phyloP scores from a whole-genome alignment of 1,140 invertebrate species.

The Hydropsyche tenuis region DNA sequence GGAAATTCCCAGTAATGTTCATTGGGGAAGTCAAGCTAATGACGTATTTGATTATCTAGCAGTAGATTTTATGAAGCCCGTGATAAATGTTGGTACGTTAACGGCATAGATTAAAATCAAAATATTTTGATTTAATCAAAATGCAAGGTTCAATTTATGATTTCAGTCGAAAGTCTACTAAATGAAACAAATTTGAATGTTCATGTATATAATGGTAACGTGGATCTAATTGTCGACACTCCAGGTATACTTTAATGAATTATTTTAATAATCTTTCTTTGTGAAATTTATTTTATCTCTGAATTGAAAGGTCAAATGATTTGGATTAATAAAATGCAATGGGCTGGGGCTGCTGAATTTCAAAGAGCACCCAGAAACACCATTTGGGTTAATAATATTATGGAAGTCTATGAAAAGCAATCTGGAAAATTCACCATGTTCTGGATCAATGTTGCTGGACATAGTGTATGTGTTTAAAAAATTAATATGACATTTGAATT shows the following conservation, averaged over 20 bases:
- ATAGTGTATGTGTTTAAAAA: constrained; percentile 55
- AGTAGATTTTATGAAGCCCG: constrained; percentile 87
- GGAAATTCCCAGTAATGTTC: constrained; percentile 66
- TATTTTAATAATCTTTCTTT: too few species aligned
- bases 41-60: constrained; percentile 69
- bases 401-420: constrained; percentile 72
- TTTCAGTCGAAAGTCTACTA: constrained; percentile 53
- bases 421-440: constrained; percentile 75
- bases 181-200: constrained; percentile 53
- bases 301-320: constrained; percentile 48
- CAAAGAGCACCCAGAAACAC: constrained; percentile 60
- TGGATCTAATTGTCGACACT: constrained; percentile 54
- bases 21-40: constrained; percentile 68
- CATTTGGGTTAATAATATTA: constrained; percentile 64
- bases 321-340: constrained; percentile 77
- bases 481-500: neutral
- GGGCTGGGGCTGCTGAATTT: constrained; percentile 65
- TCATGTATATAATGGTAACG: constrained; percentile 53
- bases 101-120: neutral
- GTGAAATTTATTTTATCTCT: neutral
- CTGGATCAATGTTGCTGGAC: constrained; percentile 75
- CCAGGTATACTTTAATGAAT: constrained; percentile 45
- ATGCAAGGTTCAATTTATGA: neutral
- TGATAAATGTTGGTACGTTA: constrained; percentile 68
- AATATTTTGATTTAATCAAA: neutral